Conservation (phyloP, 2,888 invertebrate species). For the Cenopis cana region DNA sequence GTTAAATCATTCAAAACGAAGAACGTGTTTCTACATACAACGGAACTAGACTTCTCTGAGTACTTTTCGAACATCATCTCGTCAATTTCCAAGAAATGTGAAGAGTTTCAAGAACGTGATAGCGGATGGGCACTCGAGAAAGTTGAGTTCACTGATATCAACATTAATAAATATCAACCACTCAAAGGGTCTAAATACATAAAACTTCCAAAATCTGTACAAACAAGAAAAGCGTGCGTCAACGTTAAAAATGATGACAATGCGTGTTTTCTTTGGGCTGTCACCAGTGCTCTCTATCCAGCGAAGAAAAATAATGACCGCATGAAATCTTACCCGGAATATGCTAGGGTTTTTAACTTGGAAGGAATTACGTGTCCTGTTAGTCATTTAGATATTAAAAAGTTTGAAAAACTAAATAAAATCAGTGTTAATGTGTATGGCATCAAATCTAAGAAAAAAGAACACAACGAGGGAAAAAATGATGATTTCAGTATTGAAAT, state of each 20-base stretch:
- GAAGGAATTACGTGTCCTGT: slow-evolving; percentile 49
- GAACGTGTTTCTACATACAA: neutral
- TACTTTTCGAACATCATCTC: neutral
- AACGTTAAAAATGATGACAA: slow-evolving; percentile 24
- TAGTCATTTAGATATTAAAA: slow-evolving; percentile 48
- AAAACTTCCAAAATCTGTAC: neutral
- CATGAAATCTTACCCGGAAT: slow-evolving; percentile 40
- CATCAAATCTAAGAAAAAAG: slow-evolving; percentile 35
- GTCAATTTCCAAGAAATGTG: neutral
- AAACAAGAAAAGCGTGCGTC: slow-evolving; percentile 15
- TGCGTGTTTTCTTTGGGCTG: slow-evolving; percentile 4
- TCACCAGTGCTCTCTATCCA: neutral
- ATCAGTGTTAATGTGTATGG: slow-evolving; percentile 53
- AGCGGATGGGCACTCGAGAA: neutral
- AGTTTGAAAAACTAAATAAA: slow-evolving; percentile 49
- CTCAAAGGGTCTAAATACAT: neutral
- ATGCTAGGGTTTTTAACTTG: slow-evolving; percentile 48
- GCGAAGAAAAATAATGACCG: neutral
- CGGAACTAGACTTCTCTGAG: neutral
- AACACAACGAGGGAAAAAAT: neutral
- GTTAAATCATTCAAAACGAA: neutral
- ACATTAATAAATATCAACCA: neutral
- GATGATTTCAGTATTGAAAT: slow-evolving; percentile 46
- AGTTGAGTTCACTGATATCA: neutral
- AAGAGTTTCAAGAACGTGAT: neutral